phyloP scores from a whole-genome alignment of 2,797 vertebrate genomes.

The Oreochromis grahami region DNA sequence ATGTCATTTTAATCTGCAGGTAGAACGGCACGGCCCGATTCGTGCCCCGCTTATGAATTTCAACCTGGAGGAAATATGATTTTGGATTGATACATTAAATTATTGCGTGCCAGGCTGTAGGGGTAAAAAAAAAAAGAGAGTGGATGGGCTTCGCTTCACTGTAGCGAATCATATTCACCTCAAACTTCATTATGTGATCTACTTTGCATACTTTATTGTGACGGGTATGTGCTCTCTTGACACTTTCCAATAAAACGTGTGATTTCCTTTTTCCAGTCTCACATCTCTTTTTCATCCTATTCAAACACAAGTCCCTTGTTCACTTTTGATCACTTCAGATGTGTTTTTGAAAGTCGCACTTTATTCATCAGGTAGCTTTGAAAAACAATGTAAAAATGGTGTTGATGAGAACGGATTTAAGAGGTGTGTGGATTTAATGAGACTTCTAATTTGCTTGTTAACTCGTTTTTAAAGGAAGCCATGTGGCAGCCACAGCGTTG shows the following conservation, averaged over 20 bases:
- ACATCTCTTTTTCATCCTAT: constrained; percentile 18
- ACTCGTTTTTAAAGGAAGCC: neutral
- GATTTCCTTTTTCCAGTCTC: constrained; percentile 32
- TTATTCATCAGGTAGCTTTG: neutral
- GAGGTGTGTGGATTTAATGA: neutral
- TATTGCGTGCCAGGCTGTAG: constrained; percentile 24
- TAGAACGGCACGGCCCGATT: constrained; percentile 19
- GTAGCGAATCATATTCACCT: constrained; percentile 41
- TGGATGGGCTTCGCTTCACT: constrained; percentile 20
- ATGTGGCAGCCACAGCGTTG: neutral
- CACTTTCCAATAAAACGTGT: constrained; percentile 62
- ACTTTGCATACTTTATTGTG: constrained; percentile 60
- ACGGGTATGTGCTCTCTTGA: constrained; percentile 36
- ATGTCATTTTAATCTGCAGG: constrained; percentile 52
- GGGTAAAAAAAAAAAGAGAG: neutral
- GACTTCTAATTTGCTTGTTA: neutral
- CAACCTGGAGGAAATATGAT: constrained; percentile 50
- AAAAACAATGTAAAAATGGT: neutral
- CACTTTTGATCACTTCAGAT: neutral
- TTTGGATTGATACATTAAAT: constrained; percentile 54
- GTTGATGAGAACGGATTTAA: neutral
- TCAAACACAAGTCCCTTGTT: neutral
- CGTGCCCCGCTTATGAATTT: constrained; percentile 18
- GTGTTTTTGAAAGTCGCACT: neutral
- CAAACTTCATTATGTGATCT: constrained; percentile 52